phyloP scores from a whole-genome alignment of 1,140 invertebrate genomes.

The Ericerus pela region DNA sequence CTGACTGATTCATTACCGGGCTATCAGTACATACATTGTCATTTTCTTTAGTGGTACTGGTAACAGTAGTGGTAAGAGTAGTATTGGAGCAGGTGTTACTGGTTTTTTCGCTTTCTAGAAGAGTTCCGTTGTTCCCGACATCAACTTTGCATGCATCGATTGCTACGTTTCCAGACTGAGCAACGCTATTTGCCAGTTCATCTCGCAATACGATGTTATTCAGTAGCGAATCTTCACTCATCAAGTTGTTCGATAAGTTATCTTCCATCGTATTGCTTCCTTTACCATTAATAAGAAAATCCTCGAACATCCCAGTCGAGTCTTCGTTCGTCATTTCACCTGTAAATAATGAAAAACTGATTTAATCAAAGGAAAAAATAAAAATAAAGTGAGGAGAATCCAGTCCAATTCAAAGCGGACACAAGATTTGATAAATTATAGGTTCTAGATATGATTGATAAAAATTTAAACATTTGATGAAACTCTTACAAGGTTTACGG shows the following conservation, averaged over 20 bases:
- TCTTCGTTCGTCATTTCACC: slow-evolving; percentile 39
- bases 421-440: too few species aligned
- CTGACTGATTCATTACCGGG: too few species aligned
- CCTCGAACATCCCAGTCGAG: slow-evolving; percentile 45
- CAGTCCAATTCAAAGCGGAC: neutral
- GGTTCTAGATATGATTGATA: too few species aligned
- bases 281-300: slow-evolving; percentile 41
- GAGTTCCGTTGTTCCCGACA: neutral
- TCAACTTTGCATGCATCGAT: neutral
- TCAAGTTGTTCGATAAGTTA: slow-evolving; percentile 24
- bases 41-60: neutral
- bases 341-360: neutral
- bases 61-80: neutral
- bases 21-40: neutral
- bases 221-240: neutral
- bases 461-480: too few species aligned
- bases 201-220: slow-evolving; percentile 1
- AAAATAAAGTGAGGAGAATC: neutral
- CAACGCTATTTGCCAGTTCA: neutral
- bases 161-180: neutral
- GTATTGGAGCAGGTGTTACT: neutral
- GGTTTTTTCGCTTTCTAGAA: neutral
- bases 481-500: too few species aligned
- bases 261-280: slow-evolving; percentile 38
- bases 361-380: too few species aligned